Conservation (phyloP, 2,113 vertebrate species). For the Raphicerus campestris region DNA sequence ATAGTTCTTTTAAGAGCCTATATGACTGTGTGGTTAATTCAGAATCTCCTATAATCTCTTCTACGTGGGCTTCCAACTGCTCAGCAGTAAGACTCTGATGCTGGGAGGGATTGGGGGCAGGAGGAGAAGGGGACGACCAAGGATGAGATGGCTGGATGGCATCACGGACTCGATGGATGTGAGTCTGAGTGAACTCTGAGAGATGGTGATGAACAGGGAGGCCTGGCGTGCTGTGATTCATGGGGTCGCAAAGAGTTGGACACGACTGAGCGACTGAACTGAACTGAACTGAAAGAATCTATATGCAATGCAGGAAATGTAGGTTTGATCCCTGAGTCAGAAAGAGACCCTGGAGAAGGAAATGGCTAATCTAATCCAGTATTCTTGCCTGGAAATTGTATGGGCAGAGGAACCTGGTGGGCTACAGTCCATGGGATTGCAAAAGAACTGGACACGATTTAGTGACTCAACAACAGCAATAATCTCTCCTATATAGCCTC, state of each 20-base stretch:
- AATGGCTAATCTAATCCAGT: background rate
- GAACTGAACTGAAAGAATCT: background rate
- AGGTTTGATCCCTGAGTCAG: background rate
- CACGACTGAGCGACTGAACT: too few species aligned
- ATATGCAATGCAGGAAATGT: background rate
- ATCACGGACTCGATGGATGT: too few species aligned
- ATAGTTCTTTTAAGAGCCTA: background rate
- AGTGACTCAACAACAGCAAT: background rate
- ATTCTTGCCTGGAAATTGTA: background rate
- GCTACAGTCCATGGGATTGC: background rate
- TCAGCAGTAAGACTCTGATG: background rate
- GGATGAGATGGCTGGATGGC: too few species aligned
- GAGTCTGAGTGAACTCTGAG: too few species aligned
- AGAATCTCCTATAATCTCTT: background rate
- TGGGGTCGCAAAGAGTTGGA: too few species aligned
- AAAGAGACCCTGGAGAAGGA: background rate
- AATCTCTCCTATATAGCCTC: background rate
- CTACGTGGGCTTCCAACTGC: background rate
- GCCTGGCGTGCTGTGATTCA: too few species aligned
- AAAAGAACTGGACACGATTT: accelerated
- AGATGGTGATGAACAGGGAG: too few species aligned
- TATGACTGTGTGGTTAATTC: background rate
- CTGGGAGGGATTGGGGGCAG: too few species aligned
- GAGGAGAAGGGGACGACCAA: too few species aligned
- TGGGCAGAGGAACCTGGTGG: background rate